Conservation (phyloP, 2,888 invertebrate genomes). For the Malacosoma neustria region DNA sequence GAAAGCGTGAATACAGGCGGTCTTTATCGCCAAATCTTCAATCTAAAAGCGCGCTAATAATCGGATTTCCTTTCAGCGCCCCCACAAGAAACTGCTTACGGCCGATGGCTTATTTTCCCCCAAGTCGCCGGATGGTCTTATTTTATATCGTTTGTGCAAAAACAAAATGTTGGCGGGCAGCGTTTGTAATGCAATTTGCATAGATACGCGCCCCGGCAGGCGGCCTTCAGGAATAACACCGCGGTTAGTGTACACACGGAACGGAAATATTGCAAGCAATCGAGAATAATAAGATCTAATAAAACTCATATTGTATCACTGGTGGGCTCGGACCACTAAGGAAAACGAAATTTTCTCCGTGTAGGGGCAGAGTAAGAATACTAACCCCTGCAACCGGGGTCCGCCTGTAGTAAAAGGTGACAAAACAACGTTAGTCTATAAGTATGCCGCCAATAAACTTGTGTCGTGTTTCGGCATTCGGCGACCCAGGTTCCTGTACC, state of each 20-base stretch:
- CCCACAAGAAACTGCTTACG: not conserved
- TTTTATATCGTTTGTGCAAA: slow-evolving; percentile 39
- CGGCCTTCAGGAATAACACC: slow-evolving; percentile 22
- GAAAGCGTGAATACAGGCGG: not conserved
- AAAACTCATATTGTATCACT: no score
- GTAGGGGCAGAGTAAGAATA: no score
- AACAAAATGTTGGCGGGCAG: slow-evolving; percentile 35
- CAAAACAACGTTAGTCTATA: no score
- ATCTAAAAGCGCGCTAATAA: not conserved
- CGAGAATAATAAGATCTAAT: no score
- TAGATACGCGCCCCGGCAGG: slow-evolving; percentile 45
- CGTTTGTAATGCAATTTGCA: slow-evolving; percentile 55
- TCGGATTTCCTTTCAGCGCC: not conserved
- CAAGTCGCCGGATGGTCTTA: slow-evolving; percentile 15
- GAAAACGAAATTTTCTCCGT: no score
- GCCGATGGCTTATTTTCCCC: not conserved
- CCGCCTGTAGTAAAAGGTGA: no score
- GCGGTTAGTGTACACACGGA: slow-evolving; percentile 15
- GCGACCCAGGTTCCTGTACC: no score
- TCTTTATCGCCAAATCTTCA: not conserved
- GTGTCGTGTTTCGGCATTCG: no score
- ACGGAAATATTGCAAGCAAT: slow-evolving; percentile 6
- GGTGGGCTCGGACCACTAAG: no score
- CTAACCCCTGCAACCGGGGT: no score
- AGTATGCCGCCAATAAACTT: no score